Percentiles rank a stretch among this genome's conserved stretches.
Evolutionary conservation across 2,797 vertebrate genomes (phyloP).

Genomic region (Cyprinella venusta): DNA sequence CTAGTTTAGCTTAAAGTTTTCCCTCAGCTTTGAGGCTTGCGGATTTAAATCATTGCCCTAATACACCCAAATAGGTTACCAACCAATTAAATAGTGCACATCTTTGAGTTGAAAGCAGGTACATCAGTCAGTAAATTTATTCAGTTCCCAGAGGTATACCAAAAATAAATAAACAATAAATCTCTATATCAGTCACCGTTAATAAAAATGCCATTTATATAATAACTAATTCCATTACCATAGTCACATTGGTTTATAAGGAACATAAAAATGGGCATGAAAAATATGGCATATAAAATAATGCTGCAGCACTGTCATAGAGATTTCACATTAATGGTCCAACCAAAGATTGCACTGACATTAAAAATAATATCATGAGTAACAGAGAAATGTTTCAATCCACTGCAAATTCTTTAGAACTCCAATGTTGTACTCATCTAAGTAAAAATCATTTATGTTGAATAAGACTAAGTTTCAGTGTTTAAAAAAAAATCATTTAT

Average conservation of each 20-base stretch:
- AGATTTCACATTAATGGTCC: slow-evolving; percentile 17
- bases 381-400: slow-evolving; percentile 1
- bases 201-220: not conserved
- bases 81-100: not conserved
- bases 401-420: not conserved
- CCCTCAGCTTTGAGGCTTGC: not conserved
- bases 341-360: slow-evolving; percentile 1
- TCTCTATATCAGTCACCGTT: not conserved
- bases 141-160: not conserved
- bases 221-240: not conserved
- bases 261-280: not conserved
- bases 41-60: not conserved
- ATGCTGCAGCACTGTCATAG: slow-evolving; percentile 20
- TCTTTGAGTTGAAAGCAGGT: not conserved
- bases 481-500: not conserved
- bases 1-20: not conserved
- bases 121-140: not conserved
- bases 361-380: slow-evolving; percentile 12
- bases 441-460: slow-evolving; percentile 1
- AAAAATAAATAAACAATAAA: not conserved
- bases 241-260: not conserved
- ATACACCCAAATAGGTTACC: not conserved
- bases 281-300: slow-evolving; percentile 28
- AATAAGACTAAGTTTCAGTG: not conserved
- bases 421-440: not conserved